Conservation (phyloP, 2,888 invertebrate species). For the Ophion ventricosus region DNA sequence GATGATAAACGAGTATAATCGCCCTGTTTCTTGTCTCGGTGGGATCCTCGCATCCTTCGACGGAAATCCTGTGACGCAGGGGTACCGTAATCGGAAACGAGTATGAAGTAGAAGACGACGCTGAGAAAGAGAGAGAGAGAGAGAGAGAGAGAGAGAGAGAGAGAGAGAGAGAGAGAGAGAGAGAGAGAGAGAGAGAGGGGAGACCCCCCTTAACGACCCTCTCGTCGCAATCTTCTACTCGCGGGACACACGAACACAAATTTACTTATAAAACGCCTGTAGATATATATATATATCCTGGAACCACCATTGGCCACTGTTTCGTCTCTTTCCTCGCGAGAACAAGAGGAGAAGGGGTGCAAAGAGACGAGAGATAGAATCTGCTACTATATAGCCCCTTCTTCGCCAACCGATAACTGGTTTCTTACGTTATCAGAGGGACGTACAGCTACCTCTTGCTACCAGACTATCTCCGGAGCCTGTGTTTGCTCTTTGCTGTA, state of each 20-base stretch:
- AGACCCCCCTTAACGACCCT: slow-evolving; percentile 53
- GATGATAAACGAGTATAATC: slow-evolving; percentile 77
- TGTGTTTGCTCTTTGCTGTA: slow-evolving; percentile 23
- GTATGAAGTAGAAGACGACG: not conserved
- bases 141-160: slow-evolving; percentile 5
- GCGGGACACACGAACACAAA: slow-evolving; percentile 10
- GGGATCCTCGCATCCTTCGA: slow-evolving; percentile 7
- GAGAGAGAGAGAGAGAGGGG: slow-evolving; percentile 7
- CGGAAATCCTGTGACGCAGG: slow-evolving; percentile 25
- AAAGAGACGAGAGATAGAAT: not conserved
- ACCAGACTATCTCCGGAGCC: slow-evolving; percentile 44
- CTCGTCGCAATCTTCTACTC: slow-evolving; percentile 34
- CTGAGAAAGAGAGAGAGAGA: not conserved
- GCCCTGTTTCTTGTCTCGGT: slow-evolving; percentile 71
- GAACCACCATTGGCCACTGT: not conserved
- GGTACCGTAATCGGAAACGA: slow-evolving; percentile 25
- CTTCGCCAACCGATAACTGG: slow-evolving; percentile 61
- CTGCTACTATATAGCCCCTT: slow-evolving; percentile 3
- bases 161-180: not conserved
- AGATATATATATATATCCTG: not conserved
- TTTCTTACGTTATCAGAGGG: slow-evolving; percentile 63
- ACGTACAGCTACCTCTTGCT: slow-evolving; percentile 48
- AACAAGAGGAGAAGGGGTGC: slow-evolving; percentile 2
- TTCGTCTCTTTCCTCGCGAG: slow-evolving; percentile 17
- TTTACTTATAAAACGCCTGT: no score